Percentiles rank a stretch among this genome's conserved stretches.
Evolutionary conservation across 2,113 vertebrate genomes (phyloP).

Genomic region (Cnemophilus loriae): DNA sequence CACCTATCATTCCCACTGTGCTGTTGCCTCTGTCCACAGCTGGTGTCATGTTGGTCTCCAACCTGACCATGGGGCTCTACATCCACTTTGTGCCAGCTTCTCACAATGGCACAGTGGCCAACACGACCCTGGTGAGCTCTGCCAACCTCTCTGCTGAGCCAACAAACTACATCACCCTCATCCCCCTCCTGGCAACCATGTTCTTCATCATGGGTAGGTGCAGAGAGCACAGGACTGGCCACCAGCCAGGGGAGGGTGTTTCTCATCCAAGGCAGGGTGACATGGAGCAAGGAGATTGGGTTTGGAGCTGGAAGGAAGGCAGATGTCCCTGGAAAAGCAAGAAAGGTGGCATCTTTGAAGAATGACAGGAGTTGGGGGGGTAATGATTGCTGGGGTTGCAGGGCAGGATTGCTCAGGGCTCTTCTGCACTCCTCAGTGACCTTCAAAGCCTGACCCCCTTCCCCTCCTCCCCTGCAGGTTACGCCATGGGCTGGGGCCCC

Average conservation of each 20-base stretch:
- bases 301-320: not conserved
- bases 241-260: not conserved
- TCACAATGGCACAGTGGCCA: not conserved
- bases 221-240: not conserved
- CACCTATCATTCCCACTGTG: not conserved
- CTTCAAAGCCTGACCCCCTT: not conserved
- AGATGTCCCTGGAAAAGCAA: not conserved
- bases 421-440: not conserved
- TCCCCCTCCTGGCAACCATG: conserved; percentile 87
- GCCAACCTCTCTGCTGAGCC: not conserved
- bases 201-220: conserved; percentile 89
- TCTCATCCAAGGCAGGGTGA: not conserved
- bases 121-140: not conserved
- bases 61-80: conserved; percentile 82
- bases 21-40: conserved; percentile 51
- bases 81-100: conserved; percentile 1
- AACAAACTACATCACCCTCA: conserved; percentile 52
- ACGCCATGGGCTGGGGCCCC: conserved; percentile 96
- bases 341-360: not conserved
- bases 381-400: not conserved
- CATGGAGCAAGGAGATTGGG: not conserved
- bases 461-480: conserved; percentile 71
- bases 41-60: conserved; percentile 81
- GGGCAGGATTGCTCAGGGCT: not conserved
- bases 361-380: not conserved